A percentile compares a stretch with the other conserved stretches of the same genome.
phyloP scores from a whole-genome alignment of 2,797 vertebrate genomes.

The Hemibagrus guttatus region DNA sequence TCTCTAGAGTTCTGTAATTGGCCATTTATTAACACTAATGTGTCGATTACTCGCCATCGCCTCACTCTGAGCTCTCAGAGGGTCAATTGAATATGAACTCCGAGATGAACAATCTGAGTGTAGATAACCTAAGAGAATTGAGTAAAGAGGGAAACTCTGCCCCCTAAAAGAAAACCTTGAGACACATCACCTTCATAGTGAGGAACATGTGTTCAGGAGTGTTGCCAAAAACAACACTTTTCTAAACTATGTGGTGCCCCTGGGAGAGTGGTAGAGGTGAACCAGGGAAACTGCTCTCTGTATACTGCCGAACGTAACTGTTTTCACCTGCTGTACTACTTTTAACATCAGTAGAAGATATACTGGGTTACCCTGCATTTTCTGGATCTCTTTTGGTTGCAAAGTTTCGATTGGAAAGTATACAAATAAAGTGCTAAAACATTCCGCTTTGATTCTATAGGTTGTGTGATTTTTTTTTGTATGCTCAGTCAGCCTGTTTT shows the following conservation, averaged over 20 bases:
- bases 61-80: conserved; percentile 30
- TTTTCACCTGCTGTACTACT: conserved; percentile 32
- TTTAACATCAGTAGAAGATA: conserved; percentile 9
- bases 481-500: not conserved
- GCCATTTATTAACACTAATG: conserved; percentile 36
- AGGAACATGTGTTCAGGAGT: conserved; percentile 56
- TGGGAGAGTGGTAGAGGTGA: conserved; percentile 50
- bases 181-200: conserved; percentile 49
- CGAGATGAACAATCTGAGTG: conserved; percentile 43
- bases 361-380: conserved; percentile 1
- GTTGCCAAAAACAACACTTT: conserved; percentile 59
- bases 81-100: conserved; percentile 39
- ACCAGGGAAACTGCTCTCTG: conserved; percentile 44
- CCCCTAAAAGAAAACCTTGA: conserved; percentile 46
- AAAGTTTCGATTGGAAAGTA: not conserved
- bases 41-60: conserved; percentile 42
- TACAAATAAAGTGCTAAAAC: not conserved
- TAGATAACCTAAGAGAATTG: conserved; percentile 48
- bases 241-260: conserved; percentile 52
- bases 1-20: conserved; percentile 38
- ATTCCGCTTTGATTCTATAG: not conserved
- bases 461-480: conserved; percentile 5
- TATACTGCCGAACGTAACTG: conserved; percentile 40
- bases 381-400: not conserved
- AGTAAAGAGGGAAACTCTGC: conserved; percentile 31